These are phyloP conservation scores for Acropora tenuis DNA, from an alignment of 64 coral and sea anemone species.

Conservation along the genomic window DNA sequence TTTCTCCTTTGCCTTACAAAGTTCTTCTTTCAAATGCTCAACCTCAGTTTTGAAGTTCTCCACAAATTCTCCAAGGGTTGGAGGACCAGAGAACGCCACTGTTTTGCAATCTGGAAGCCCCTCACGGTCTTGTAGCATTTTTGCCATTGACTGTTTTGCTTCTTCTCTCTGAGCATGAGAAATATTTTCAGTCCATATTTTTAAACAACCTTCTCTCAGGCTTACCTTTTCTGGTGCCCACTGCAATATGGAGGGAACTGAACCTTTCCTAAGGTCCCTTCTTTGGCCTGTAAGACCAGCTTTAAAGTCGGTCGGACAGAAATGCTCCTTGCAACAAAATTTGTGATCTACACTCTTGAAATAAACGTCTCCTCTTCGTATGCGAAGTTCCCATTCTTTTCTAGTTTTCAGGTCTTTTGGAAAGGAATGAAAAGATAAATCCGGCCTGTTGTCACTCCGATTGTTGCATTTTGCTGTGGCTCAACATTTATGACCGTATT, in stretches of 20 bases:
- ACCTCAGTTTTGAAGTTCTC: constrained; percentile 1
- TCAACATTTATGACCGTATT: constrained; percentile 19
- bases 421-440: constrained; percentile 36
- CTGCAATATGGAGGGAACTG: constrained; percentile 65
- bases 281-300: constrained; percentile 62
- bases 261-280: constrained; percentile 60
- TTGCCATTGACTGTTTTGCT: constrained; percentile 30
- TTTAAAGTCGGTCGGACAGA: constrained; percentile 47
- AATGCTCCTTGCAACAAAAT: constrained; percentile 40
- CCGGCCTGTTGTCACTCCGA: too few species aligned
- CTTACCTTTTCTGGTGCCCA: constrained; percentile 20
- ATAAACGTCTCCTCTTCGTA: constrained; percentile 34
- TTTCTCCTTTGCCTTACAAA: constrained; percentile 59
- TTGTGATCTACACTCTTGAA: constrained; percentile 46
- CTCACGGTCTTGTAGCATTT: constrained; percentile 4
- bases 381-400: constrained; percentile 67
- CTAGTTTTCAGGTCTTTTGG: constrained; percentile 29
- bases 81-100: constrained; percentile 28
- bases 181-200: constrained; percentile 23
- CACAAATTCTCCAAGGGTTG: constrained; percentile 60
- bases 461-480: constrained; percentile 11
- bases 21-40: constrained; percentile 24
- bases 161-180: constrained; percentile 9
- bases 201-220: constrained; percentile 59
- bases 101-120: constrained; percentile 10